These are phyloP conservation scores for Cremastinae sp. DNA, from an alignment of 2,888 invertebrate genomes.

Conservation along the genomic window DNA sequence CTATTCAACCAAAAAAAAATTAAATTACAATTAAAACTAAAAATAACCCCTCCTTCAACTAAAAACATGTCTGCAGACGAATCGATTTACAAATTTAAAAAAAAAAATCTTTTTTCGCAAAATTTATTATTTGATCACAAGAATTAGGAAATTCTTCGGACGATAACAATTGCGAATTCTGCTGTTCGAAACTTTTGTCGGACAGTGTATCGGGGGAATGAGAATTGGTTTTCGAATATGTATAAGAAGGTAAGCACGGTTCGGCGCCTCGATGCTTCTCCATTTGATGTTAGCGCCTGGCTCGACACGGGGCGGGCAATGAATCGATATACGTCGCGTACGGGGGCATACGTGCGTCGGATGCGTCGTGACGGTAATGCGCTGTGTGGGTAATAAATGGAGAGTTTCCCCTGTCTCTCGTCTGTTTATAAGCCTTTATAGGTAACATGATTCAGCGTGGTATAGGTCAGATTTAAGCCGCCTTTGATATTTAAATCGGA, in stretches of 20 bases:
- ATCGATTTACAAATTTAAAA: no score
- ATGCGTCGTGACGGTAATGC: slow-evolving; percentile 35
- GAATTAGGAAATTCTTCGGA: background rate
- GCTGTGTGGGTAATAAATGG: slow-evolving; percentile 61
- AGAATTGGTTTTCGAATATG: slow-evolving; percentile 16
- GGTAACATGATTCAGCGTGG: slow-evolving; percentile 80
- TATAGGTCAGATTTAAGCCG: slow-evolving; percentile 80
- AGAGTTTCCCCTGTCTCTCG: slow-evolving; percentile 50
- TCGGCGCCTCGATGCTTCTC: slow-evolving; percentile 68
- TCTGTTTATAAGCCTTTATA: slow-evolving; percentile 73
- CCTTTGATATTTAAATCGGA: slow-evolving; percentile 80
- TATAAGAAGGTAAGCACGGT: slow-evolving; percentile 40
- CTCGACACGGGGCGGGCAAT: slow-evolving; percentile 71
- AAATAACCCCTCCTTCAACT: no score
- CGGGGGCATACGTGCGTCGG: slow-evolving; percentile 15
- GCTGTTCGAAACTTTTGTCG: no score
- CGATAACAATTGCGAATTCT: no score
- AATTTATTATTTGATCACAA: no score
- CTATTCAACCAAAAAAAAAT: background rate
- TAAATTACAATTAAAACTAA: no score
- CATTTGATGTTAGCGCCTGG: slow-evolving; percentile 76
- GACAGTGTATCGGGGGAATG: slow-evolving; percentile 2
- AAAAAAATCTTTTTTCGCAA: no score
- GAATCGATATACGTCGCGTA: slow-evolving; percentile 46
- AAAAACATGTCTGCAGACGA: no score